Conservation (phyloP, 1,140 invertebrate species). For the Drosophila navojoa region DNA sequence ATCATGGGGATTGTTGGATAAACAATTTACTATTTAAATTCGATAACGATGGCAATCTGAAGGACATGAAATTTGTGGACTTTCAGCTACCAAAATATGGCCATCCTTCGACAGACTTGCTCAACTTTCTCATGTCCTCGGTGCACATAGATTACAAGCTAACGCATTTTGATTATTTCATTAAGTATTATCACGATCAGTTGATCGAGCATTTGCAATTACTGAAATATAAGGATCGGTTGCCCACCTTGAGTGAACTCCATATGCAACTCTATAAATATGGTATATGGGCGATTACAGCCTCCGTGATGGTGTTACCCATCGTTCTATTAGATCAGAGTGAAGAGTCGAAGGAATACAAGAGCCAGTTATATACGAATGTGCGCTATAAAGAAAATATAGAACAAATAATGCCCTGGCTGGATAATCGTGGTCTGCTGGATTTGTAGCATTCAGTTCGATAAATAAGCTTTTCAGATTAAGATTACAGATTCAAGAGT, state of each 20-base stretch:
- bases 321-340: slow-evolving; percentile 62
- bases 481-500: too few species aligned
- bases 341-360: slow-evolving; percentile 54
- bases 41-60: slow-evolving; percentile 62
- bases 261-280: slow-evolving; percentile 49
- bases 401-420: slow-evolving; percentile 67
- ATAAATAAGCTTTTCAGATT: neutral
- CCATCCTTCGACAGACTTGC: slow-evolving; percentile 57
- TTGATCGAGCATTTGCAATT: slow-evolving; percentile 49
- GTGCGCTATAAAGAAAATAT: slow-evolving; percentile 52
- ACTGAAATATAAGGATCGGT: slow-evolving; percentile 43
- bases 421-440: slow-evolving; percentile 72
- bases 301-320: slow-evolving; percentile 63
- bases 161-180: slow-evolving; percentile 56
- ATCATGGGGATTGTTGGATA: slow-evolving; percentile 87
- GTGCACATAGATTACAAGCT: slow-evolving; percentile 50
- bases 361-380: slow-evolving; percentile 57
- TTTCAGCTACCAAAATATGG: slow-evolving; percentile 62
- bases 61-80: slow-evolving; percentile 59
- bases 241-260: slow-evolving; percentile 51
- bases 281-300: slow-evolving; percentile 48
- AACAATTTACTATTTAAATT: slow-evolving; percentile 87
- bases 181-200: slow-evolving; percentile 57
- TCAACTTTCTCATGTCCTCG: slow-evolving; percentile 60
- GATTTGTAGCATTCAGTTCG: slow-evolving; percentile 23